Base-by-base conservation (phyloP, 1,140 invertebrate species). In the Sweltsa coloradensis region DNA sequence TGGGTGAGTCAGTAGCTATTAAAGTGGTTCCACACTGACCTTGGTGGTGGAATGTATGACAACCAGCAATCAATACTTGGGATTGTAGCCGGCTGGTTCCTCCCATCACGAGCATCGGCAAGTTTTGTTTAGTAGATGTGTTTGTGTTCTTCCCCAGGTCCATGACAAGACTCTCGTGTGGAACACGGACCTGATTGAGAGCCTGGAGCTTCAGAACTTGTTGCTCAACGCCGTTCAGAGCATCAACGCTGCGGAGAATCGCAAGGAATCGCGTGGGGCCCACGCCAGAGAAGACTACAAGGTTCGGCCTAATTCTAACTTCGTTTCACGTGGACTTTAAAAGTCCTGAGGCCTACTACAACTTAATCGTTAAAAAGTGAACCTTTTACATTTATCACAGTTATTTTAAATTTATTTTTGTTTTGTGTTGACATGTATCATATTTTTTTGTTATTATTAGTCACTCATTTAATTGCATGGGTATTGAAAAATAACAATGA, bases 131-230 rank as follows among this genome's bases (percentile, higher is more conserved):
- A 7, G n/a, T 11, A 48, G 3, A 26, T 45, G 5, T 41, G 40
- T 25, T 51, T 42, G 52, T 51, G 39, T 34, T 41, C 41, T 49
- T 26, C 47, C 54, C 19, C 43, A 83, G 78, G 62, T 85, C 3
- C 68, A 65, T 49, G 85, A 89, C 59, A 65, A 71, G 23, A 75
- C 78, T 1, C 47, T 78, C 34, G 76, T 90, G 37, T 93, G 86
- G 87, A 94, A 94, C 65, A 78, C 81, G 0, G 88, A 93, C 58
- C 65, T 94, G 18, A 69, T 90, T 0, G 90, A 94, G 60, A 78
- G 83, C 0, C 57, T 91, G 18, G 89, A 94, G 60, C 65, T 94
- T 11, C 85, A 92, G 62, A 94, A 94, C 61, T 68, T 92, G 60
- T 73, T 93, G 65, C 59, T 81, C 1, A 78, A 78, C 57, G 72